Evolutionary conservation across 92 coral and sea anemone species (phyloP).

Genomic region (Galaxea fascicularis): DNA sequence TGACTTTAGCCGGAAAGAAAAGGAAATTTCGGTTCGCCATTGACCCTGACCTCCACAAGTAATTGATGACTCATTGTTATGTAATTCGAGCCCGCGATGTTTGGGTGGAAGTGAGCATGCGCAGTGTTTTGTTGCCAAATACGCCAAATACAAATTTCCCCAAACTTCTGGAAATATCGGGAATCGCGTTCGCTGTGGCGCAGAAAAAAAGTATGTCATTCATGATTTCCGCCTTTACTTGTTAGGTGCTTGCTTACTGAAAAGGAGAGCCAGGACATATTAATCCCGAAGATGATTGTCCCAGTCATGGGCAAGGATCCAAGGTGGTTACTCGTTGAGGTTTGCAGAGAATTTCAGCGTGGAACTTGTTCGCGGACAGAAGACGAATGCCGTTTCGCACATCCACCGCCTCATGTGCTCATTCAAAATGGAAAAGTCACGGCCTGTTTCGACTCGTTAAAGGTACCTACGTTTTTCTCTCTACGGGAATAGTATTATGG

Average conservation of each 20-base stretch:
- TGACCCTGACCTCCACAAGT: slow-evolving; percentile 81
- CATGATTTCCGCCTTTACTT: slow-evolving; percentile 53
- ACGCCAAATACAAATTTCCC: slow-evolving; percentile 70
- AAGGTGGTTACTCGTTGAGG: slow-evolving; percentile 98
- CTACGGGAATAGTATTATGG: slow-evolving; percentile 38
- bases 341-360: slow-evolving; percentile 99
- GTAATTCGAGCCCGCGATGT: slow-evolving; percentile 93
- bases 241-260: slow-evolving; percentile 53
- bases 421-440: slow-evolving; percentile 98
- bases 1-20: slow-evolving; percentile 40
- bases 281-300: slow-evolving; percentile 85
- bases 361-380: slow-evolving; percentile 98
- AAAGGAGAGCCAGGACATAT: slow-evolving; percentile 54
- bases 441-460: slow-evolving; percentile 99
- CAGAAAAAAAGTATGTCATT: slow-evolving; percentile 43
- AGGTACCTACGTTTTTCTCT: slow-evolving; percentile 75
- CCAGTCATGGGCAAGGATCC: slow-evolving; percentile 99
- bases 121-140: slow-evolving; percentile 65
- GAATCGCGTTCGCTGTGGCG: slow-evolving; percentile 64
- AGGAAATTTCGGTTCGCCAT: slow-evolving; percentile 44
- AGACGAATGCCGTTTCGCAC: slow-evolving; percentile 99
- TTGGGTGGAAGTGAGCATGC: slow-evolving; percentile 69
- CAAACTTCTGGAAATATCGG: slow-evolving; percentile 78
- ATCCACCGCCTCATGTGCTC: slow-evolving; percentile 97
- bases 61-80: slow-evolving; percentile 93